phyloP scores from a whole-genome alignment of 2,888 invertebrate genomes.

The Eueremaeus valkanovi region DNA sequence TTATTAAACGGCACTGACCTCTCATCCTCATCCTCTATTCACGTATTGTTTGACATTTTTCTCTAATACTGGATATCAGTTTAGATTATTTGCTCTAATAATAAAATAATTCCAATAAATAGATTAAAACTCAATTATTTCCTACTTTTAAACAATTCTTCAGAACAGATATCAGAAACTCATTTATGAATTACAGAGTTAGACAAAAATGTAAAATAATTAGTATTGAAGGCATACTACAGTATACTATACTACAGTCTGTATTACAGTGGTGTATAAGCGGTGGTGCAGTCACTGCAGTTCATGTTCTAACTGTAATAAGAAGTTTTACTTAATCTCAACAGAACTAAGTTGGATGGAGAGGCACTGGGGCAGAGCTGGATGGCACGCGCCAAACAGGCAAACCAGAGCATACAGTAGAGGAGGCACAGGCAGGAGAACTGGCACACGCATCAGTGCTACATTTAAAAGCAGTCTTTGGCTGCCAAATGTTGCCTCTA shows the following conservation, averaged over 20 bases:
- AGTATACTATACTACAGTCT: no score
- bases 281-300: no score
- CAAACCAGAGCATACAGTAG: neutral
- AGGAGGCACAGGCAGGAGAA: neutral
- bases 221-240: no score
- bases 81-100: no score
- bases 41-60: slow-evolving; percentile 25
- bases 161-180: neutral
- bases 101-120: neutral
- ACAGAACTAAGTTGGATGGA: neutral
- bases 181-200: neutral
- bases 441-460: slow-evolving; percentile 24
- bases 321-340: slow-evolving; percentile 15
- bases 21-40: slow-evolving; percentile 29
- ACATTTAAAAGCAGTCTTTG: slow-evolving; percentile 1
- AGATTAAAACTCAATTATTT: slow-evolving; percentile 12
- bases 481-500: slow-evolving; percentile 28
- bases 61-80: neutral
- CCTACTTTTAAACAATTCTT: neutral
- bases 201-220: neutral
- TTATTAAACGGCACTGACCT: slow-evolving; percentile 25
- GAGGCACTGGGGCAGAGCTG: neutral
- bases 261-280: no score
- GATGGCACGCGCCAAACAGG: slow-evolving; percentile 27
- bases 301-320: neutral